phyloP scores from a whole-genome alignment of 2,113 vertebrate genomes.

The Ammodytes marinus region DNA sequence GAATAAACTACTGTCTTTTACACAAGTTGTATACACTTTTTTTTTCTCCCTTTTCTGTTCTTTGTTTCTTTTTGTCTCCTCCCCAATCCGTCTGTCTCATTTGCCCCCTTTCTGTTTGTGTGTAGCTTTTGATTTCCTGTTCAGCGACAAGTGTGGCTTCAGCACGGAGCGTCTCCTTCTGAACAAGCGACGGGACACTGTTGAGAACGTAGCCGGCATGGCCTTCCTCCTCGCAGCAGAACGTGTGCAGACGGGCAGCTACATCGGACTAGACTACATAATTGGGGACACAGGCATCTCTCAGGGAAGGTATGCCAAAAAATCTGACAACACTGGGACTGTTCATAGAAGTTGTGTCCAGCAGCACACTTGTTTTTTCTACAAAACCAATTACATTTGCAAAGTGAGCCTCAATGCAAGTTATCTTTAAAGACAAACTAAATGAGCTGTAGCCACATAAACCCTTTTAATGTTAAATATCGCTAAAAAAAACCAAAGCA shows the following conservation, averaged over 20 bases:
- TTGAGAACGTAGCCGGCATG: slow-evolving; percentile 93
- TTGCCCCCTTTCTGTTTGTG: background rate
- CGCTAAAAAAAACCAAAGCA: background rate
- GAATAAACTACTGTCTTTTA: background rate
- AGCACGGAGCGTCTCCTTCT: slow-evolving; percentile 90
- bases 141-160: slow-evolving; percentile 96
- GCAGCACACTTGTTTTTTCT: background rate
- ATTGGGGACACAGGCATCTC: slow-evolving; percentile 92
- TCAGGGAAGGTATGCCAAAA: slow-evolving; percentile 85
- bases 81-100: background rate
- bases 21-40: background rate
- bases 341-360: slow-evolving; percentile 2
- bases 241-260: slow-evolving; percentile 92
- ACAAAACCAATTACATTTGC: background rate
- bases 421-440: background rate
- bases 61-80: background rate
- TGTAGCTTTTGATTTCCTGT: slow-evolving; percentile 94
- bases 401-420: background rate
- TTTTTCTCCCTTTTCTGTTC: background rate
- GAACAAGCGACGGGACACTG: slow-evolving; percentile 88
- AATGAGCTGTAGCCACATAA: background rate
- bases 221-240: slow-evolving; percentile 90
- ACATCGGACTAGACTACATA: slow-evolving; percentile 93
- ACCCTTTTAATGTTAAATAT: background rate
- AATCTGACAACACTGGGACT: background rate